Evolutionary conservation across 2,113 vertebrate species (phyloP).

Genomic region (Cochlearius cochlearius): DNA sequence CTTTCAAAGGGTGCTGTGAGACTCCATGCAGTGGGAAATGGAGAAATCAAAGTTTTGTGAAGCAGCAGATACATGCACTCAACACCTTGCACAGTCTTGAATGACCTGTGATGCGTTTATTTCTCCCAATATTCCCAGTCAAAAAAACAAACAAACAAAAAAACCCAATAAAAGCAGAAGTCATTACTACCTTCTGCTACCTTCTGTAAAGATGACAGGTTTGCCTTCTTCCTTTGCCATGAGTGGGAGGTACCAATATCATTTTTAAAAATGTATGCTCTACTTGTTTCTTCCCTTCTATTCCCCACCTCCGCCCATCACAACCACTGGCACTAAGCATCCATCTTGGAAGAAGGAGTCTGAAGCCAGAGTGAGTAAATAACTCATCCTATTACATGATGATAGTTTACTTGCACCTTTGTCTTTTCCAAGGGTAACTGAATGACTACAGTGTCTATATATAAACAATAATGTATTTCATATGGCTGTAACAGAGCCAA

Average conservation of each 20-base stretch:
- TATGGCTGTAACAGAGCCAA: constrained; percentile 1
- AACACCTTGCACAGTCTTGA: background rate
- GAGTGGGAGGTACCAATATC: background rate
- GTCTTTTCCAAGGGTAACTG: background rate
- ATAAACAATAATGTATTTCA: constrained; percentile 9
- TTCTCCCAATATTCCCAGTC: background rate
- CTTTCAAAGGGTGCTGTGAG: background rate
- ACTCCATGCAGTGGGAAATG: background rate
- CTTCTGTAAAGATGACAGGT: background rate
- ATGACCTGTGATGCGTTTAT: background rate
- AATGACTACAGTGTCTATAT: background rate
- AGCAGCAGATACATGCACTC: background rate
- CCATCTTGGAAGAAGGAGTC: background rate
- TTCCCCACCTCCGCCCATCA: background rate
- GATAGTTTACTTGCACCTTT: background rate
- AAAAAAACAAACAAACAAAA: background rate
- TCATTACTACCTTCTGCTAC: background rate
- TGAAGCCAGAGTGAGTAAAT: background rate
- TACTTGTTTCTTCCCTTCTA: background rate
- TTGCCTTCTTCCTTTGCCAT: background rate
- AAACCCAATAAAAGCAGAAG: background rate
- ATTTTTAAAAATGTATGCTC: background rate
- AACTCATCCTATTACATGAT: background rate
- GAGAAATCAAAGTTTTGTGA: background rate
- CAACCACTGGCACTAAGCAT: background rate